Conservation (phyloP, 2,888 invertebrate species). For the Eretmocerus hayati region DNA sequence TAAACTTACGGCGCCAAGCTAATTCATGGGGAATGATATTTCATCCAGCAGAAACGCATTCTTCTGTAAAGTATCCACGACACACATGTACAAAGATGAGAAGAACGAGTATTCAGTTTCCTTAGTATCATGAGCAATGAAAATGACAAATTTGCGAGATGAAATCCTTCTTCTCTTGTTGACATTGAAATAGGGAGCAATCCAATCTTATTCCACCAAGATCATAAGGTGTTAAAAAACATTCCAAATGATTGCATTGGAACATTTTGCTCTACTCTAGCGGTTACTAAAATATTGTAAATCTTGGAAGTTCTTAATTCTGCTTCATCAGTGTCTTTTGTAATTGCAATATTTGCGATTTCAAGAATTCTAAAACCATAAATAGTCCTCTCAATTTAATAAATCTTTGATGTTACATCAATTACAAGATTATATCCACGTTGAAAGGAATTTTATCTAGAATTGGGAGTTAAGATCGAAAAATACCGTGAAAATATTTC, state of each 20-base stretch:
- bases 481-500: conserved; percentile 5
- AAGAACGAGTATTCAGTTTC: conserved; percentile 3
- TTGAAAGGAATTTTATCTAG: conserved; percentile 15
- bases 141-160: no score
- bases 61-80: conserved; percentile 12
- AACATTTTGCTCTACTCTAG: no score
- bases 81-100: conserved; percentile 17
- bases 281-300: no score
- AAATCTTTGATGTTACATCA: conserved; percentile 14
- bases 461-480: conserved; percentile 7
- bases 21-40: no score
- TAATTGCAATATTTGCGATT: conserved; percentile 5
- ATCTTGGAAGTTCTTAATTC: conserved; percentile 9
- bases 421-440: conserved; percentile 10
- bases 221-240: no score
- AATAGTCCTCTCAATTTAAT: conserved; percentile 7
- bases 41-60: no score
- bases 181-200: no score
- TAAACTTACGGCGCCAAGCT: no score
- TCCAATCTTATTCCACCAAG: no score
- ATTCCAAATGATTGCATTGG: no score
- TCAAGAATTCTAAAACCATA: conserved; percentile 1
- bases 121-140: no score
- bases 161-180: no score
- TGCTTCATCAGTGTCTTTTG: conserved; percentile 11